These are phyloP conservation scores for Acanthaster planci DNA, from an alignment of 35 echinoderm and acorn worm species.

Conservation along the genomic window DNA sequence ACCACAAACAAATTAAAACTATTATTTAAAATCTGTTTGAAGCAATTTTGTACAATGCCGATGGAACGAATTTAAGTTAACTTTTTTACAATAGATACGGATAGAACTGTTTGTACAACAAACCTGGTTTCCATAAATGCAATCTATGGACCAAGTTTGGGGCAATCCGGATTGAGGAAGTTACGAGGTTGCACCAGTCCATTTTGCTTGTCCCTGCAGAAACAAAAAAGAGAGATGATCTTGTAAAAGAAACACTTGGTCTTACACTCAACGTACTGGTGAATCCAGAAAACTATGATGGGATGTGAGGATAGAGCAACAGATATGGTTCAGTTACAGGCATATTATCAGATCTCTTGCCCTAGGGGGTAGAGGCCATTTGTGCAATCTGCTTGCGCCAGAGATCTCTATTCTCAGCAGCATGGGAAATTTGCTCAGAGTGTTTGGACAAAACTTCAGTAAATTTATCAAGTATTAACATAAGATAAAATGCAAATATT, in stretches of 20 bases:
- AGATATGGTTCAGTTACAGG: background rate
- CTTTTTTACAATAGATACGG: too few relatives aligned
- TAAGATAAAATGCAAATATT: too few relatives aligned
- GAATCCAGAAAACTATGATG: background rate
- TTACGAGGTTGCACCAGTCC: conserved; percentile 89
- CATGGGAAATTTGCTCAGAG: too few relatives aligned
- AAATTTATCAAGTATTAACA: too few relatives aligned
- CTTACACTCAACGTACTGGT: too few relatives aligned
- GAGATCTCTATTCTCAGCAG: background rate
- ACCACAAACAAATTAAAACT: too few relatives aligned
- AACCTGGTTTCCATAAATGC: background rate
- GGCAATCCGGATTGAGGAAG: conserved; percentile 87
- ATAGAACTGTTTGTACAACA: too few relatives aligned
- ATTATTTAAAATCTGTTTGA: too few relatives aligned
- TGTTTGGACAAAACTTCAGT: too few relatives aligned
- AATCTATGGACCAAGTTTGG: conserved; percentile 69
- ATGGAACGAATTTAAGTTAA: too few relatives aligned
- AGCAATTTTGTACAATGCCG: too few relatives aligned
- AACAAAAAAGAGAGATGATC: conserved; percentile 5
- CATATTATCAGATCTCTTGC: background rate
- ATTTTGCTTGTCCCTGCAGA: conserved; percentile 84
- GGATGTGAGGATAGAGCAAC: background rate
- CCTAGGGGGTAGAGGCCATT: background rate
- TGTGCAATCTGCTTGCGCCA: background rate
- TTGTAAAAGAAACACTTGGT: too few relatives aligned